phyloP scores from a whole-genome alignment of 2,113 vertebrate species.

The Malurus cyaneus region DNA sequence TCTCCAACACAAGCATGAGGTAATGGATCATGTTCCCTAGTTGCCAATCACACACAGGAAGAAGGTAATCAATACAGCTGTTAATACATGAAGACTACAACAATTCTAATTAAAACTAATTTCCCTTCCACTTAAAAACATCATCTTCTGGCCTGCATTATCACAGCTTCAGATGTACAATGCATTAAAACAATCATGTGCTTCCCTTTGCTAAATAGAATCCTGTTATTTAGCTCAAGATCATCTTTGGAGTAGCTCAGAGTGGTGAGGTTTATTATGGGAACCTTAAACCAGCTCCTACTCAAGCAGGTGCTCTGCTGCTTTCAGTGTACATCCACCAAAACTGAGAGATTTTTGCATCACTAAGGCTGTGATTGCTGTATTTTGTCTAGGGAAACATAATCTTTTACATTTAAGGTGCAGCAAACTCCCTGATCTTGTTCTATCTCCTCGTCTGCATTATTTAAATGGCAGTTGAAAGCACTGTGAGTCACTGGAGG shows the following conservation, averaged over 20 bases:
- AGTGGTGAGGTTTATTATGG: neutral
- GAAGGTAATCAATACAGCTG: constrained; percentile 33
- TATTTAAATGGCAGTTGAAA: constrained; percentile 19
- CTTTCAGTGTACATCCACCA: neutral
- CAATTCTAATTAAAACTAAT: neutral
- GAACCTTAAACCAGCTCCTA: neutral
- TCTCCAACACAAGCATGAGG: neutral
- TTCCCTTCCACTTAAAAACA: neutral
- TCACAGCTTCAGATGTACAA: neutral
- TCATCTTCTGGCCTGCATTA: neutral
- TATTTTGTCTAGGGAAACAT: neutral
- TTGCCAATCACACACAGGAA: neutral
- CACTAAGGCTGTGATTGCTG: neutral
- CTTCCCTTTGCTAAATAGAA: neutral
- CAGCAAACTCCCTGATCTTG: neutral
- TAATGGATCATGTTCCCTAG: neutral
- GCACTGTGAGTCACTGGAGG: neutral
- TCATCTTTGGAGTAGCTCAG: neutral
- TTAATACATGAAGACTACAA: neutral
- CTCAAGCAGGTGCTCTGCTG: neutral
- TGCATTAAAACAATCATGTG: neutral
- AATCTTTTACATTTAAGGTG: neutral
- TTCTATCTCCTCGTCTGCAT: neutral
- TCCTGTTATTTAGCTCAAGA: neutral
- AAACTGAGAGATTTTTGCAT: neutral